These are phyloP conservation scores for Leptothorax acervorum DNA, from an alignment of 2,888 invertebrate species.

Conservation along the genomic window DNA sequence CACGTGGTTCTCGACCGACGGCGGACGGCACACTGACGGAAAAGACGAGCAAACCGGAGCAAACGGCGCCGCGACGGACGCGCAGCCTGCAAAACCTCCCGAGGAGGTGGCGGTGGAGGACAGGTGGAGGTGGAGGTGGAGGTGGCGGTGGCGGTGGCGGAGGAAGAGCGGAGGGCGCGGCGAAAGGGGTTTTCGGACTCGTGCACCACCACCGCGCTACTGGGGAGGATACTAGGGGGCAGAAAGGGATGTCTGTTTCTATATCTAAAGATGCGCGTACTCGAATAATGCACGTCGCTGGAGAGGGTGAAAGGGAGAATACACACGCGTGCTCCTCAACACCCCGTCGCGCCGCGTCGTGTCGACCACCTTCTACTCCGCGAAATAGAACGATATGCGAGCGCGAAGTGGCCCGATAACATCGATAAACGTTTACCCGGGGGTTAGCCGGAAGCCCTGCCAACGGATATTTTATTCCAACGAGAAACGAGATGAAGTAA, in stretches of 20 bases:
- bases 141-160: slow-evolving; percentile 46
- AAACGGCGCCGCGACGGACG: slow-evolving; percentile 79
- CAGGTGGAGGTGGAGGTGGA: slow-evolving; percentile 63
- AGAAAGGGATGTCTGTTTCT: slow-evolving; percentile 67
- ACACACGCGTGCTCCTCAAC: slow-evolving; percentile 51
- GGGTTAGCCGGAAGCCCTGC: neutral
- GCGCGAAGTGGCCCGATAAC: slow-evolving; percentile 35
- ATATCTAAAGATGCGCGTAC: slow-evolving; percentile 53
- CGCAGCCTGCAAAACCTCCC: slow-evolving; percentile 78
- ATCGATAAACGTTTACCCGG: slow-evolving; percentile 50
- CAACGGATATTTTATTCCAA: slow-evolving; percentile 26
- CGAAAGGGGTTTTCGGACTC: slow-evolving; percentile 27
- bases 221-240: slow-evolving; percentile 34
- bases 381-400: slow-evolving; percentile 36
- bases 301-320: slow-evolving; percentile 25
- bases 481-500: neutral
- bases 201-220: slow-evolving; percentile 34
- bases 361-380: slow-evolving; percentile 10
- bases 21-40: slow-evolving; percentile 83
- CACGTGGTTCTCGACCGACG: slow-evolving; percentile 82
- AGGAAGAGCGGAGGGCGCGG: slow-evolving; percentile 48
- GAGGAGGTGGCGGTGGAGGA: neutral
- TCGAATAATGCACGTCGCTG: slow-evolving; percentile 54
- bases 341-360: slow-evolving; percentile 3
- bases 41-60: slow-evolving; percentile 77